These are phyloP conservation scores for Aspiorhynchus laticeps DNA, from an alignment of 2,113 vertebrate genomes.

Conservation along the genomic window DNA sequence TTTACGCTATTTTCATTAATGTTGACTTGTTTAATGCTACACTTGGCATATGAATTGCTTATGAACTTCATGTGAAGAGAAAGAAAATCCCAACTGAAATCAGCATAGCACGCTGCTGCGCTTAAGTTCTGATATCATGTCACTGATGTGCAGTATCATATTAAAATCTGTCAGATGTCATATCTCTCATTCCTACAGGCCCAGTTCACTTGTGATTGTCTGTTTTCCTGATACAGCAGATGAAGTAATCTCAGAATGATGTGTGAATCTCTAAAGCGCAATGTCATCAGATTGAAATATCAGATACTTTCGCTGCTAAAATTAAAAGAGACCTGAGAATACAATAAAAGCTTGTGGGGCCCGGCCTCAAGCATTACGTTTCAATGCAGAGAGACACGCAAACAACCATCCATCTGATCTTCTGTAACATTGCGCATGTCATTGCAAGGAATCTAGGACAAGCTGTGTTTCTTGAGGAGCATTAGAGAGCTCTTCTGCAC, in stretches of 20 bases:
- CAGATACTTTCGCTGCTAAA: not conserved
- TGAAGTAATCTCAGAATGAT: not conserved
- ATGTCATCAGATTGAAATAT: not conserved
- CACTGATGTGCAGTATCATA: not conserved
- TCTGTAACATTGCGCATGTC: slow-evolving; percentile 5
- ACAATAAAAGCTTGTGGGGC: not conserved
- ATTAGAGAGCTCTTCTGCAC: slow-evolving; percentile 34
- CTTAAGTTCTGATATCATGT: not conserved
- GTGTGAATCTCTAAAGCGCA: not conserved
- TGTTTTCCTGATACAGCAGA: not conserved
- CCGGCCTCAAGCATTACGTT: not conserved
- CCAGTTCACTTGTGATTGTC: not conserved
- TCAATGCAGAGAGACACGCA: not conserved
- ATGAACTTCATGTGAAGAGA: not conserved
- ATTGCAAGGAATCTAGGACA: slow-evolving; percentile 37
- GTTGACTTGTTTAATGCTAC: not conserved
- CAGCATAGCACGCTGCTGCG: not conserved
- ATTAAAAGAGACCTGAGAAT: not conserved
- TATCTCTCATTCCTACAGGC: not conserved
- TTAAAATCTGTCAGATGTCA: not conserved
- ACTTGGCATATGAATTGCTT: not conserved
- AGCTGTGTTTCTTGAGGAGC: slow-evolving; percentile 43
- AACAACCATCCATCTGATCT: slow-evolving; percentile 11
- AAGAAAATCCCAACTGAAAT: not conserved
- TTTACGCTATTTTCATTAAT: too few species aligned